Evolutionary conservation across 2,113 vertebrate species (phyloP).

Genomic region (Pedetes capensis): DNA sequence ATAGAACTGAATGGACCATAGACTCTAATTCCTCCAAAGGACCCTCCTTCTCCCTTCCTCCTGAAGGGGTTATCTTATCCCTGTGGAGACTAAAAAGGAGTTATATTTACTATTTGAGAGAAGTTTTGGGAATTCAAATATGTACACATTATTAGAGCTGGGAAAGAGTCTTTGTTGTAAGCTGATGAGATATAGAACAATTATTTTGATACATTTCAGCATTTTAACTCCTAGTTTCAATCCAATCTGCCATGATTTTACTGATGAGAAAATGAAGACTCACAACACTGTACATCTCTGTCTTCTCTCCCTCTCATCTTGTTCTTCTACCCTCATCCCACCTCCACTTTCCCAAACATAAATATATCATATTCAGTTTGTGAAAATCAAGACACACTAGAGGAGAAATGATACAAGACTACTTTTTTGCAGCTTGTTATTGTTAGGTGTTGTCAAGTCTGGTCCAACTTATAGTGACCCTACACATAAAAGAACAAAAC

Average conservation of each 20-base stretch:
- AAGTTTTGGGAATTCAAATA: conserved; percentile 17
- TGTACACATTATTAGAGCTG: conserved; percentile 10
- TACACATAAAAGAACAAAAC: no score
- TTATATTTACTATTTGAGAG: background rate
- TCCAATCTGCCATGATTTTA: background rate
- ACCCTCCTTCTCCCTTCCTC: background rate
- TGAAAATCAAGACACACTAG: conserved; percentile 34
- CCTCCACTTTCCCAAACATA: conserved; percentile 6
- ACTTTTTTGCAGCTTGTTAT: conserved; percentile 10
- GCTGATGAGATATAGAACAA: conserved; percentile 5
- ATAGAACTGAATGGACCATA: background rate
- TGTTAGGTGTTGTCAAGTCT: no score
- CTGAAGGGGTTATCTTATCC: background rate
- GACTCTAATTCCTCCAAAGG: conserved; percentile 14
- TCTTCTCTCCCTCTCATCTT: background rate
- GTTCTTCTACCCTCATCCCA: background rate
- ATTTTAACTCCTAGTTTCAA: conserved; percentile 10
- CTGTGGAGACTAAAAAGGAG: background rate
- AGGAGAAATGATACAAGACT: background rate
- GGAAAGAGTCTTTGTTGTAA: conserved; percentile 14
- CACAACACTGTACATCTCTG: background rate
- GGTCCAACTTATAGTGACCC: no score
- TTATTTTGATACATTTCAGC: conserved; percentile 15
- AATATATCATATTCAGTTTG: conserved; percentile 15
- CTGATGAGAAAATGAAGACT: background rate